phyloP scores from a whole-genome alignment of 2,888 invertebrate species.

The Sinotaia quadrata region DNA sequence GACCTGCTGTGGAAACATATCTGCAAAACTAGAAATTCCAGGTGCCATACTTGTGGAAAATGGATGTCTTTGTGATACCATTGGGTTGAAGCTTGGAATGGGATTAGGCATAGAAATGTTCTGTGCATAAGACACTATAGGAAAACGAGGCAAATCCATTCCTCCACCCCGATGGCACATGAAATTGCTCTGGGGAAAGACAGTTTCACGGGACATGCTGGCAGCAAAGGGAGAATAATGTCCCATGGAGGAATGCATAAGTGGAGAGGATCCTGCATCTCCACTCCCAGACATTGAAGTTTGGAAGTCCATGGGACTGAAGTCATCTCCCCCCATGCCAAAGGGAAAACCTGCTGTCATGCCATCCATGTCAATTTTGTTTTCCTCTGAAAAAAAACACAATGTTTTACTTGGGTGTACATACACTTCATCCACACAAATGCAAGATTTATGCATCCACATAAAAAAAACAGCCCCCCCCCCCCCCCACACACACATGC shows the following conservation, averaged over 20 bases:
- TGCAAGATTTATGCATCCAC: too few relatives aligned
- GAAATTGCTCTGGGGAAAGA: conserved; percentile 12
- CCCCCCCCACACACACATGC: too few relatives aligned
- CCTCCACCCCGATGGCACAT: conserved; percentile 1
- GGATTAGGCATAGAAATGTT: not conserved
- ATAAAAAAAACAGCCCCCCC: too few relatives aligned
- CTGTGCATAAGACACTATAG: conserved; percentile 2
- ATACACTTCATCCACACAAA: too few relatives aligned
- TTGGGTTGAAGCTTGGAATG: conserved; percentile 1
- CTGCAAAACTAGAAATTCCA: conserved; percentile 25
- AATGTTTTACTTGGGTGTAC: too few relatives aligned
- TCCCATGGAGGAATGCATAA: conserved; percentile 8
- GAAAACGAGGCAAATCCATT: conserved; percentile 22
- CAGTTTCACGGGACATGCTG: conserved; percentile 11
- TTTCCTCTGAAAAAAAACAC: too few relatives aligned
- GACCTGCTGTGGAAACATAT: conserved; percentile 23
- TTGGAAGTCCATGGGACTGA: conserved; percentile 35
- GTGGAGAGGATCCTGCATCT: conserved; percentile 23
- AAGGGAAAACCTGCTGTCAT: conserved; percentile 23
- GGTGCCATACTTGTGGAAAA: conserved; percentile 23
- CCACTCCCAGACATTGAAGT: conserved; percentile 26
- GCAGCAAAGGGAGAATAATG: conserved; percentile 10
- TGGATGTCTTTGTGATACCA: conserved; percentile 13
- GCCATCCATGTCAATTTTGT: conserved; percentile 27
- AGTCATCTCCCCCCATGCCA: conserved; percentile 34